Conservation (phyloP, 2,888 invertebrate genomes). For the Cenopis cana region DNA sequence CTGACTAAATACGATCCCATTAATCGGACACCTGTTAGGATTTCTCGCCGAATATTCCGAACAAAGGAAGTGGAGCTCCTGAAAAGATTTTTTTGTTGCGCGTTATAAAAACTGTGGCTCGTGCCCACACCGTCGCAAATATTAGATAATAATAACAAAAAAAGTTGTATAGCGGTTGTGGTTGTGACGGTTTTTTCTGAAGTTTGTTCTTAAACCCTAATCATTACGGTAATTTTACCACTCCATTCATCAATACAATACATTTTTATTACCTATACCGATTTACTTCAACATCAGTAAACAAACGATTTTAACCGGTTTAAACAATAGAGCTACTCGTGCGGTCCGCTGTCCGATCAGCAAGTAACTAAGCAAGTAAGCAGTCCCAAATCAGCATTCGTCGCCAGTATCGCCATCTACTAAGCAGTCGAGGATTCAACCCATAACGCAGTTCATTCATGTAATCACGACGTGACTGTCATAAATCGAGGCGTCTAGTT, state of each 20-base stretch:
- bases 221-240: slow-evolving; percentile 20
- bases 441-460: slow-evolving; percentile 68
- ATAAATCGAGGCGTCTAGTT: slow-evolving; percentile 41
- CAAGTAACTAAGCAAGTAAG: slow-evolving; percentile 10
- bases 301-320: neutral
- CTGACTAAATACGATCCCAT: slow-evolving; percentile 54
- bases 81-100: slow-evolving; percentile 35
- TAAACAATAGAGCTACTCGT: slow-evolving; percentile 12
- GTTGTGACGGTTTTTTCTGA: slow-evolving; percentile 21
- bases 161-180: slow-evolving; percentile 13
- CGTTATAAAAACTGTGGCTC: slow-evolving; percentile 55
- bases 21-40: slow-evolving; percentile 66
- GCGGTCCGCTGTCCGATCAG: slow-evolving; percentile 5
- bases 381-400: slow-evolving; percentile 21
- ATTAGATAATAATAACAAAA: slow-evolving; percentile 29
- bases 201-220: slow-evolving; percentile 3
- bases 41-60: slow-evolving; percentile 45
- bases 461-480: slow-evolving; percentile 58
- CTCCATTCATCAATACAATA: slow-evolving; percentile 8
- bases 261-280: neutral
- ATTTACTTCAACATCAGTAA: slow-evolving; percentile 10
- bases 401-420: slow-evolving; percentile 12
- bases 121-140: slow-evolving; percentile 53
- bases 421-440: slow-evolving; percentile 35
- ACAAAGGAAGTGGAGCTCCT: slow-evolving; percentile 58